A percentile compares a stretch with the other conserved stretches of the same genome.
Evolutionary conservation across 1,140 invertebrate species (phyloP).

Genomic region (Harlomillsia oculata): DNA sequence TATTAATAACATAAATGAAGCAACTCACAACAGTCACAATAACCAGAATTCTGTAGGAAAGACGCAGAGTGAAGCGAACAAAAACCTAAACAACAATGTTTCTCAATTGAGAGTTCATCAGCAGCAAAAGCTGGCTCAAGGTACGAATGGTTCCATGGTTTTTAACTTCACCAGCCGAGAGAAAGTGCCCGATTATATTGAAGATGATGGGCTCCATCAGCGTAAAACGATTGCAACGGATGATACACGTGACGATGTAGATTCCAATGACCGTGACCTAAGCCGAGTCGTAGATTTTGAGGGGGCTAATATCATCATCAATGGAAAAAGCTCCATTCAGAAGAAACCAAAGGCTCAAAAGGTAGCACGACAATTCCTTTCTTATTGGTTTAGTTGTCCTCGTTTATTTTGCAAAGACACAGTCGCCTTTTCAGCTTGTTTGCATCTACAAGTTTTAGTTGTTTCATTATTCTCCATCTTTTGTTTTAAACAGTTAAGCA

Average conservation of each 20-base stretch:
- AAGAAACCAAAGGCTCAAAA: conserved; percentile 54
- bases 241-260: conserved; percentile 53
- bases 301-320: conserved; percentile 80
- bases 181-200: conserved; percentile 75
- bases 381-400: not conserved
- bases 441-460: not conserved
- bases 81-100: conserved; percentile 8
- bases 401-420: not conserved
- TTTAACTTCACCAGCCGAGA: conserved; percentile 76
- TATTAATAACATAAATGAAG: no score
- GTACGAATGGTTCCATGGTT: conserved; percentile 51
- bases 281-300: conserved; percentile 53
- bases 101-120: conserved; percentile 29
- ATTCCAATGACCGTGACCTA: conserved; percentile 39
- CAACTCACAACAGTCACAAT: no score
- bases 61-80: conserved; percentile 3
- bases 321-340: conserved; percentile 66
- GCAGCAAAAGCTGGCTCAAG: conserved; percentile 43
- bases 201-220: conserved; percentile 72
- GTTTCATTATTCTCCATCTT: conserved; percentile 1
- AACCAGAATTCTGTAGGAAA: not conserved
- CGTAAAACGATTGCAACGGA: conserved; percentile 50
- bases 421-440: not conserved
- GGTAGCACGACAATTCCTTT: conserved; percentile 39
- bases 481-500: conserved; percentile 55